phyloP scores from a whole-genome alignment of 2,797 vertebrate genomes.

The Aeoliscus strigatus region DNA sequence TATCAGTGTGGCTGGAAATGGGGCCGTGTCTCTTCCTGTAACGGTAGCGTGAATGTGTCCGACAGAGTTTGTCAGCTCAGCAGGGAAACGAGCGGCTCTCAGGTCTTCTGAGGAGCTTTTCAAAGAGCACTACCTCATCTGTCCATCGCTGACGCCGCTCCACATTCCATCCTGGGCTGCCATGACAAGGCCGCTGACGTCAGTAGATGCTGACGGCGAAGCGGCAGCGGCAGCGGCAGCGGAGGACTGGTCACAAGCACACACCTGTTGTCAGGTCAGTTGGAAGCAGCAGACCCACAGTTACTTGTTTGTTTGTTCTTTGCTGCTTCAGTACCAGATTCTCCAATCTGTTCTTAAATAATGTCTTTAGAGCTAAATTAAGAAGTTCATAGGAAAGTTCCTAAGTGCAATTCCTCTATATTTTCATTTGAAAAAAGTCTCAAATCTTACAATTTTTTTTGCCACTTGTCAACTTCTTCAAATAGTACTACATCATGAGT shows the following conservation, averaged over 20 bases:
- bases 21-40: neutral
- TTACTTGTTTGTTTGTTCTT: too few species aligned
- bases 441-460: too few species aligned
- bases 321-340: too few species aligned
- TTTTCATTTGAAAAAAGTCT: too few species aligned
- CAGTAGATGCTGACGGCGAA: neutral
- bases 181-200: neutral
- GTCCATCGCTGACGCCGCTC: slow-evolving; percentile 70
- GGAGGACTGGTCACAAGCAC: neutral
- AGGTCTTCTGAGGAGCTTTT: slow-evolving; percentile 51
- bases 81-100: slow-evolving; percentile 65
- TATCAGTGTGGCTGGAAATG: too few species aligned
- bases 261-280: slow-evolving; percentile 33
- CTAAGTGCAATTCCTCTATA: too few species aligned
- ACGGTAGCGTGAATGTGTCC: neutral
- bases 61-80: slow-evolving; percentile 65
- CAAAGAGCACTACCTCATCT: slow-evolving; percentile 56
- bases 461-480: too few species aligned
- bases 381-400: too few species aligned
- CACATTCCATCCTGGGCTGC: slow-evolving; percentile 57
- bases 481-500: too few species aligned
- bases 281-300: too few species aligned
- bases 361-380: too few species aligned
- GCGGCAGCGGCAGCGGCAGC: neutral
- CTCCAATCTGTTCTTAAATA: too few species aligned